These are phyloP conservation scores for Galleria mellonella DNA, from an alignment of 1,140 invertebrate species.

Conservation along the genomic window DNA sequence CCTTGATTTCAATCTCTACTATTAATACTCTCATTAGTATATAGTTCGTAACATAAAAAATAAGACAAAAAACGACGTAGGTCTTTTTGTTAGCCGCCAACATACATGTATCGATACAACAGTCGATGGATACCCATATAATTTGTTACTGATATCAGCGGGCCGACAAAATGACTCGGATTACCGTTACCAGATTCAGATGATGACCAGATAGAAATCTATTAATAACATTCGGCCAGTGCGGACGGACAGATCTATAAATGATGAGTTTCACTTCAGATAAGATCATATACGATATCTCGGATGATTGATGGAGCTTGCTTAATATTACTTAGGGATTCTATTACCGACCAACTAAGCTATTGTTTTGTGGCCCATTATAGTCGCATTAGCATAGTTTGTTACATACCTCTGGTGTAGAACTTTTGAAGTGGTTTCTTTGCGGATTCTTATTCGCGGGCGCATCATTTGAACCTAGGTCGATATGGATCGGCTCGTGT, in stretches of 20 bases:
- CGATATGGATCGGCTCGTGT: background rate
- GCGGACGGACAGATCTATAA: slow-evolving; percentile 65
- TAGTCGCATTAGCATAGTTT: slow-evolving; percentile 53
- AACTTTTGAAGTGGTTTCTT: background rate
- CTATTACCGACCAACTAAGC: slow-evolving; percentile 44
- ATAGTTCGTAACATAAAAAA: slow-evolving; percentile 2
- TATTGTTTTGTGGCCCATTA: slow-evolving; percentile 61
- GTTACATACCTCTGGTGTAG: slow-evolving; percentile 1
- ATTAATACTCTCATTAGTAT: slow-evolving; percentile 5
- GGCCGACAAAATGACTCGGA: slow-evolving; percentile 50
- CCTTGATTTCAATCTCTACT: slow-evolving; percentile 1
- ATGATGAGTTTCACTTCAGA: slow-evolving; percentile 72
- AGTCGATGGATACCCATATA: slow-evolving; percentile 18
- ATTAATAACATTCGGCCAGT: slow-evolving; percentile 67
- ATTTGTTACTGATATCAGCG: slow-evolving; percentile 57
- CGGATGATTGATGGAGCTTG: slow-evolving; percentile 58
- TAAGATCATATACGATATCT: slow-evolving; percentile 63
- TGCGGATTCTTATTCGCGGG: background rate
- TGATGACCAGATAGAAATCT: slow-evolving; percentile 69
- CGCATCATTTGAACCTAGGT: no score
- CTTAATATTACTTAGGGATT: slow-evolving; percentile 61
- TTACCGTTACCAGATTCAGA: slow-evolving; percentile 59
- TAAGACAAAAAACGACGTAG: background rate
- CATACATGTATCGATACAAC: slow-evolving; percentile 4
- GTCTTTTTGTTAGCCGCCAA: background rate